Conservation (phyloP, 2,888 invertebrate genomes). For the Drosophila picticornis region DNA sequence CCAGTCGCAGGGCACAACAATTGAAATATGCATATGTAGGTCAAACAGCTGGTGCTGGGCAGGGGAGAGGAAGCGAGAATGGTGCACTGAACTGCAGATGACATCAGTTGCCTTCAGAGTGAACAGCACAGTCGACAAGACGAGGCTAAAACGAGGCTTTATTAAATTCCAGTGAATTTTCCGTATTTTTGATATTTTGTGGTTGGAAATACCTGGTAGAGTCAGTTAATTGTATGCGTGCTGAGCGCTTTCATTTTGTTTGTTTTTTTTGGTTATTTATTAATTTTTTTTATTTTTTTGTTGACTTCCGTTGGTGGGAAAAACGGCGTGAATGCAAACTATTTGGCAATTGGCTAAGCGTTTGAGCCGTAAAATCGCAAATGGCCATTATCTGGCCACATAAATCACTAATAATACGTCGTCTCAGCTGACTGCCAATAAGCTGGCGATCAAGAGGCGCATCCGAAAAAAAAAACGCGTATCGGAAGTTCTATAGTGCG, state of each 20-base stretch:
- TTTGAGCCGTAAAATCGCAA: constrained; percentile 66
- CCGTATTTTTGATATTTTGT: constrained; percentile 3
- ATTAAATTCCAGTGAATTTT: constrained; percentile 54
- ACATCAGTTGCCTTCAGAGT: constrained; percentile 47
- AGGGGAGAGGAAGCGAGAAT: not conserved
- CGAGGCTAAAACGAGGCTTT: constrained; percentile 33
- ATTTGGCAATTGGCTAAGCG: constrained; percentile 64
- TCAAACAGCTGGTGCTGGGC: constrained; percentile 6
- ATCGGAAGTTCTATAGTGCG: constrained; percentile 69
- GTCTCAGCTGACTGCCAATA: constrained; percentile 63
- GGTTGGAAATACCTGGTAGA: constrained; percentile 64
- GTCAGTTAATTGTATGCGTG: constrained; percentile 20
- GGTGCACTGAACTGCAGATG: constrained; percentile 38
- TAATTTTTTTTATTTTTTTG: constrained; percentile 9
- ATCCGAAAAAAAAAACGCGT: constrained; percentile 18
- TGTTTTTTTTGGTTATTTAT: not conserved
- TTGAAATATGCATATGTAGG: constrained; percentile 39
- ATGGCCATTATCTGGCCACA: constrained; percentile 64
- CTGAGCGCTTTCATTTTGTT: constrained; percentile 19
- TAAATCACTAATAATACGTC: constrained; percentile 70
- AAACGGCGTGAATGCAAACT: constrained; percentile 49
- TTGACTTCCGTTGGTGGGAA: constrained; percentile 64
- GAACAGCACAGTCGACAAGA: constrained; percentile 20
- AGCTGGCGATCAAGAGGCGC: constrained; percentile 39
- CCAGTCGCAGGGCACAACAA: constrained; percentile 15